Percentiles rank a stretch among this genome's conserved stretches.
Evolutionary conservation across 2,797 vertebrate species (phyloP).

Genomic region (Anas georgica): DNA sequence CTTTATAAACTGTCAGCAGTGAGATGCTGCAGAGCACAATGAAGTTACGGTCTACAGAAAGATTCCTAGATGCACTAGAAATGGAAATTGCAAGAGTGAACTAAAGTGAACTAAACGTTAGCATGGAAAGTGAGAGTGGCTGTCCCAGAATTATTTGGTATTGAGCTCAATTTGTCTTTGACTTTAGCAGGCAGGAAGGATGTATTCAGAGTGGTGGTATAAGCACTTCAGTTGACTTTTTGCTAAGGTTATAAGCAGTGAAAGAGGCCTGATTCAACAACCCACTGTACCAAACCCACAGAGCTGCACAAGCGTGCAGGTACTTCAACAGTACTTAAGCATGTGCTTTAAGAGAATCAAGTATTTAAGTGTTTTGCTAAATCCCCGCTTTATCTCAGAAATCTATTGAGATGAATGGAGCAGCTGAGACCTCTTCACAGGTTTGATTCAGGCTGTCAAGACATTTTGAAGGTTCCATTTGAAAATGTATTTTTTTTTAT

Average conservation of each 20-base stretch:
- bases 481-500: background rate
- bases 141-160: background rate
- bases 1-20: background rate
- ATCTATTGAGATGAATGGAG: constrained; percentile 25
- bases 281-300: background rate
- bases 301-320: background rate
- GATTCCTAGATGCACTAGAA: background rate
- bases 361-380: constrained; percentile 14
- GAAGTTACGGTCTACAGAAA: background rate
- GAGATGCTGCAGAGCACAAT: background rate
- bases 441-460: constrained; percentile 39
- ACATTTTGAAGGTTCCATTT: constrained; percentile 1
- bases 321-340: constrained; percentile 19
- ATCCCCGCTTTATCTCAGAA: background rate
- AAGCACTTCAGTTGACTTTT: background rate
- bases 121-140: background rate
- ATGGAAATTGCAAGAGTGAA: background rate
- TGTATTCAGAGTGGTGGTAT: background rate
- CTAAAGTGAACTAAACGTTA: background rate
- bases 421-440: constrained; percentile 64
- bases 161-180: background rate
- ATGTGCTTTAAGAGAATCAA: background rate
- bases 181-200: constrained; percentile 1
- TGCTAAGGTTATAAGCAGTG: background rate
- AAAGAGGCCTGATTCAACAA: constrained; percentile 6